Base-by-base conservation (phyloP, 37 sponge, comb jelly and placozoan genomes). In the Petrosia ficiformis region DNA sequence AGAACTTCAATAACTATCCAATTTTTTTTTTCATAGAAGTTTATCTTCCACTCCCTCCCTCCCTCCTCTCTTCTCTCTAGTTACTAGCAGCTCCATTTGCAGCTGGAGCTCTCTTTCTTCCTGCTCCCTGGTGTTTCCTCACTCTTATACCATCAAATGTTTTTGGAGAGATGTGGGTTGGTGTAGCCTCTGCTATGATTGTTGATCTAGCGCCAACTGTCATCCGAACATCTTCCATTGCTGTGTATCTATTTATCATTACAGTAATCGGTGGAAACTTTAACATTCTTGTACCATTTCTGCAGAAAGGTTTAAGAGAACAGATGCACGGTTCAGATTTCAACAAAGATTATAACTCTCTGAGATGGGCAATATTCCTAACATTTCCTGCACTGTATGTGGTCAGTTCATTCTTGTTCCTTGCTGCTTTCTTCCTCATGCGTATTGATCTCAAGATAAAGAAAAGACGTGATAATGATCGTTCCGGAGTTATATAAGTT, bases 141-240 rank as follows among this genome's bases (percentile, higher is more conserved):
- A 44, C 59, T 39, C 86, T 86, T 44, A 80, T 93, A 38, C 79
- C 80, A 6, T 60, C 90, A 44, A 75, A 79, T 39, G 70, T 93
- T n/a, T 67, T 93, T 43, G 94, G 94, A 5, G 94, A 93, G 87
- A 89, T 89, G 90, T 93, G 90, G 90, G 56, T 93, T 0, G 94
- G 94, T 5, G 94, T 93, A 26, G 65, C 80, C 44, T 30, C 91
- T 1, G 88, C 92, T 39, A 80, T 93, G 38, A 80, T 93, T 0
- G 79, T 87, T 24, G 90, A 89, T 67, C 60, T 89, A 0, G 82
- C 76, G 3, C 90, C 87, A 2, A 54, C 59, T 16, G 44, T 26
- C 5, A 73, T 89, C 5, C 81, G 82, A 2, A 78, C 86, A 1
- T 34, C 65, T 14, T 83, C 77, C 38, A 72, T 89, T 4, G 87